phyloP scores from a whole-genome alignment of 92 coral and sea anemone species.

The Epizoanthus illoricatus region DNA sequence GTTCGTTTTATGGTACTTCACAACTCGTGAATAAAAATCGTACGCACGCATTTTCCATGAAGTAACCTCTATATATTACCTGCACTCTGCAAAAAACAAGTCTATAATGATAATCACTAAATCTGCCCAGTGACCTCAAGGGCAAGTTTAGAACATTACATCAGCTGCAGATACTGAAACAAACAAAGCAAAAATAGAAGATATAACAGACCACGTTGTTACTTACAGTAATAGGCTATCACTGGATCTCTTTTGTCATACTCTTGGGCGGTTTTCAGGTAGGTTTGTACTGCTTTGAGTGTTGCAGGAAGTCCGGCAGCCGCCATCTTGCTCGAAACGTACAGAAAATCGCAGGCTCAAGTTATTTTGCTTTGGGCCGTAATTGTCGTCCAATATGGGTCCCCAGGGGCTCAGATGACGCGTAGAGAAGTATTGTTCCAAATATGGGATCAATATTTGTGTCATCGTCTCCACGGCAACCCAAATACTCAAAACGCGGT shows the following conservation, averaged over 20 bases:
- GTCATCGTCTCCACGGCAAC: slow-evolving; percentile 34
- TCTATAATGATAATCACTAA: too few species aligned
- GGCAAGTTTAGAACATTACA: slow-evolving; percentile 10
- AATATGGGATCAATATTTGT: slow-evolving; percentile 21
- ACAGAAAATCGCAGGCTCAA: slow-evolving; percentile 41
- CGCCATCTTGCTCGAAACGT: slow-evolving; percentile 66
- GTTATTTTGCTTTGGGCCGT: not conserved
- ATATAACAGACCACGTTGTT: not conserved
- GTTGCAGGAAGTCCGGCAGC: slow-evolving; percentile 70
- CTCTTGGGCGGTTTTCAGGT: slow-evolving; percentile 86
- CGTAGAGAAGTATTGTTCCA: slow-evolving; percentile 39
- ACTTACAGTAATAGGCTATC: slow-evolving; percentile 93
- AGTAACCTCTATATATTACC: too few species aligned
- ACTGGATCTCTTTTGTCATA: slow-evolving; percentile 95
- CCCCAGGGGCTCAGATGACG: slow-evolving; percentile 18
- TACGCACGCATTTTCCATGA: too few species aligned
- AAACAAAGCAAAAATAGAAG: not conserved
- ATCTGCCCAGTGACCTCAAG: too few species aligned
- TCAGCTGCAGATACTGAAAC: not conserved
- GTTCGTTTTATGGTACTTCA: too few species aligned
- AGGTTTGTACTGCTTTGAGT: slow-evolving; percentile 76
- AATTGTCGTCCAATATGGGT: not conserved
- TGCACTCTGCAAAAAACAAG: too few species aligned
- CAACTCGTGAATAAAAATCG: too few species aligned
- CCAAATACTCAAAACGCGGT: slow-evolving; percentile 22